A percentile compares a stretch with the other conserved stretches of the same genome.
phyloP scores from a whole-genome alignment of 1,140 invertebrate species.

The Telenomus remus region DNA sequence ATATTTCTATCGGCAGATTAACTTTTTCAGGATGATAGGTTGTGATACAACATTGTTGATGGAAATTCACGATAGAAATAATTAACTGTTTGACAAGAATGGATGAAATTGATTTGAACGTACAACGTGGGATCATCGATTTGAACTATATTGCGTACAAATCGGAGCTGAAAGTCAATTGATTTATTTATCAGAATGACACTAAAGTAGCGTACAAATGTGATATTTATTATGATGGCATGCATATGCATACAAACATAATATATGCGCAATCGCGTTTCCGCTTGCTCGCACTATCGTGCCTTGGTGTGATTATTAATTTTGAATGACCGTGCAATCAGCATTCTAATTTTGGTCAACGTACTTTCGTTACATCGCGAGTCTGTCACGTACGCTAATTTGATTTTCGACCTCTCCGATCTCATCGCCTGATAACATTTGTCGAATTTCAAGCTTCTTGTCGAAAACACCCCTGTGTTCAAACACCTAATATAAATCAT shows the following conservation, averaged over 20 bases:
- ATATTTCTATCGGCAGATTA: too few species aligned
- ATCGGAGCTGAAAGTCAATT: not conserved
- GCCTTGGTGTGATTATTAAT: conserved; percentile 51
- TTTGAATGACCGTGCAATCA: conserved; percentile 58
- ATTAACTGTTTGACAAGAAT: too few species aligned
- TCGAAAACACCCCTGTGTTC: not conserved
- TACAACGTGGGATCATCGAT: too few species aligned
- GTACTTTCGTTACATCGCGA: conserved; percentile 58
- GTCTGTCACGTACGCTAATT: conserved; percentile 49
- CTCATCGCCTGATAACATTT: not conserved
- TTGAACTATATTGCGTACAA: not conserved
- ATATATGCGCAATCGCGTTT: conserved; percentile 50
- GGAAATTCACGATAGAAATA: too few species aligned
- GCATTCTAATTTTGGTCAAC: conserved; percentile 57
- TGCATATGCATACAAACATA: conserved; percentile 50
- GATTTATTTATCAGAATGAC: not conserved
- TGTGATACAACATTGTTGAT: too few species aligned
- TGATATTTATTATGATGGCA: conserved; percentile 43
- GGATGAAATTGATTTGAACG: too few species aligned
- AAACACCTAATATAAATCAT: not conserved
- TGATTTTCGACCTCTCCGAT: conserved; percentile 37
- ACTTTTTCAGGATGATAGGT: too few species aligned
- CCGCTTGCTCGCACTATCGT: conserved; percentile 47
- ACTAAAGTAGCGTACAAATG: conserved; percentile 30
- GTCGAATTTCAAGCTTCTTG: not conserved